Evolutionary conservation across 1,140 invertebrate genomes (phyloP).

Genomic region (Gyrodactylus salaris): DNA sequence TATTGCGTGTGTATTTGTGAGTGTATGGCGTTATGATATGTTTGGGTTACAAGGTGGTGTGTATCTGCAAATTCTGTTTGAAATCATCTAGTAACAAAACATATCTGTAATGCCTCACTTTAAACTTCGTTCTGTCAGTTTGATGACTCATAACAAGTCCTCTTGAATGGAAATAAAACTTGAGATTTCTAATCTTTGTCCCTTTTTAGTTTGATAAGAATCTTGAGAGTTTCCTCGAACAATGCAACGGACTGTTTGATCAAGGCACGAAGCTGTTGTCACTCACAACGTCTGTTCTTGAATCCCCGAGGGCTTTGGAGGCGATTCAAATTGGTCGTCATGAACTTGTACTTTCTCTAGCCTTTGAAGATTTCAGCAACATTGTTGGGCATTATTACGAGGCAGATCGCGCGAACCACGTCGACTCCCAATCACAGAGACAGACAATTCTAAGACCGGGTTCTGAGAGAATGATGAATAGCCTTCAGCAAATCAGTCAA

Average conservation of each 20-base stretch:
- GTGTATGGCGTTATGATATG: background rate
- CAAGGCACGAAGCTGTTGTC: background rate
- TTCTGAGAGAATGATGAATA: background rate
- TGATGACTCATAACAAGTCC: too few relatives aligned
- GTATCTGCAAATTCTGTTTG: background rate
- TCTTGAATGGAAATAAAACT: background rate
- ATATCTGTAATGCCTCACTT: background rate
- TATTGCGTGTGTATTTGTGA: background rate
- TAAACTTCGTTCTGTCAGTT: too few relatives aligned
- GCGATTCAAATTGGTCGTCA: background rate
- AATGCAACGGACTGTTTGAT: background rate
- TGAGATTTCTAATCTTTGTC: background rate
- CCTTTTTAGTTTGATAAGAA: background rate
- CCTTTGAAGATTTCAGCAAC: background rate
- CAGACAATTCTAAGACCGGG: background rate
- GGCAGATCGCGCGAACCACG: background rate
- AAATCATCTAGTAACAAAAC: background rate
- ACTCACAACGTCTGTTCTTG: background rate
- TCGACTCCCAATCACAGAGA: background rate
- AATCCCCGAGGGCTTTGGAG: background rate
- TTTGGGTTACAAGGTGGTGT: background rate
- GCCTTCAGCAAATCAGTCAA: background rate
- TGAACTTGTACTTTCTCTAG: background rate
- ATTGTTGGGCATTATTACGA: background rate
- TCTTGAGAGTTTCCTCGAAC: background rate